Conservation (phyloP, 2,797 vertebrate species). For the Syngnathus acus region DNA sequence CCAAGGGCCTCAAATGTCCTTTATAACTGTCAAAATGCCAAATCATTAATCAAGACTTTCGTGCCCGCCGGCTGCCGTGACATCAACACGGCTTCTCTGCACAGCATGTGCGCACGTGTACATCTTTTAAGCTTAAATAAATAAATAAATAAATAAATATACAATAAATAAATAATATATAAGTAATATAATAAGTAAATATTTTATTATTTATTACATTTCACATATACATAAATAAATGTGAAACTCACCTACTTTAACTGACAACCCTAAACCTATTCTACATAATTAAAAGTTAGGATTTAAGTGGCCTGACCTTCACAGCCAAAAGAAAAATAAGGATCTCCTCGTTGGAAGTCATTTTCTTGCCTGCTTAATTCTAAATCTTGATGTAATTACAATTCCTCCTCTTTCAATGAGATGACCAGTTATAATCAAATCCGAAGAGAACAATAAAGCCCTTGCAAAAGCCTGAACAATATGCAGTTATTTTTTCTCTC, state of each 20-base stretch:
- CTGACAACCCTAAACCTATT: neutral
- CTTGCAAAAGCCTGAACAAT: neutral
- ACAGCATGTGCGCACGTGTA: constrained; percentile 6
- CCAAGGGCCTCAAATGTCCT: constrained; percentile 54
- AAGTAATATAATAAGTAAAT: too few relatives aligned
- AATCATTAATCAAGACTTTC: constrained; percentile 53
- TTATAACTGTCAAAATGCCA: constrained; percentile 60
- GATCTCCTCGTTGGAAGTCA: neutral
- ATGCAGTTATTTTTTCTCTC: neutral
- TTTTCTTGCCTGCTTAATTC: neutral
- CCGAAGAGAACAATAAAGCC: constrained; percentile 8
- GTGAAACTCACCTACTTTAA: neutral
- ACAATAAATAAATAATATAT: too few relatives aligned
- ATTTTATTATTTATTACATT: too few relatives aligned
- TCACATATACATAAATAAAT: too few relatives aligned
- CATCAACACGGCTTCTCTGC: constrained; percentile 32
- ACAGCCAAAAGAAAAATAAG: neutral
- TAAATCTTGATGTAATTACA: neutral
- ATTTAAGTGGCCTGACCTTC: neutral
- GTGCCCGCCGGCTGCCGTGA: constrained; percentile 35
- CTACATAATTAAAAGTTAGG: neutral
- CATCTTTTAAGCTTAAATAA: neutral
- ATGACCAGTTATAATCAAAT: constrained; percentile 1
- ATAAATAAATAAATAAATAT: too few relatives aligned
- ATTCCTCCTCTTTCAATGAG: neutral